Conservation (phyloP, 2,113 vertebrate species). For the Trematomus loennbergii region DNA sequence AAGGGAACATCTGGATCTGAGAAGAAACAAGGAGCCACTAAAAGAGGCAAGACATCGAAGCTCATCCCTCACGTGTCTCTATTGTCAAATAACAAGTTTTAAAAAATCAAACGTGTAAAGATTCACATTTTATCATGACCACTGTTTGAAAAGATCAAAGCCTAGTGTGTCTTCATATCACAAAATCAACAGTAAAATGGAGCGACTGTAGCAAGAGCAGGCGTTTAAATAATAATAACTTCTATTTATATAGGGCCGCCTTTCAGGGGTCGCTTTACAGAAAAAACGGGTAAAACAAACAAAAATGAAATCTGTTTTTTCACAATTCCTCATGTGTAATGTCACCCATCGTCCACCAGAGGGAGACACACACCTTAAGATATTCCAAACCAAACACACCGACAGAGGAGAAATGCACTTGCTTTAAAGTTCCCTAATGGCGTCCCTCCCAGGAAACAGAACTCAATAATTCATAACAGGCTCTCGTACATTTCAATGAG, state of each 20-base stretch:
- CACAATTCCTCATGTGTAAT: neutral
- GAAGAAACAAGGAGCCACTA: neutral
- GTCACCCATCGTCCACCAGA: constrained; percentile 49
- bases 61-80: neutral
- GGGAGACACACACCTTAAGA: constrained; percentile 53
- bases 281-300: too few species aligned
- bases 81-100: neutral
- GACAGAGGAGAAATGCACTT: constrained; percentile 23
- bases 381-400: neutral
- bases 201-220: neutral
- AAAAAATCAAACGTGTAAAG: neutral
- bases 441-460: constrained; percentile 51
- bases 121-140: neutral
- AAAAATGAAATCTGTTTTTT: too few species aligned
- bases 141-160: neutral
- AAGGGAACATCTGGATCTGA: constrained; percentile 16
- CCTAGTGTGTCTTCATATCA: neutral
- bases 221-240: neutral
- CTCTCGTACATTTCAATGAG: constrained; percentile 68
- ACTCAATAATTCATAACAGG: constrained; percentile 68
- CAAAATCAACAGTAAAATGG: neutral
- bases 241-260: neutral
- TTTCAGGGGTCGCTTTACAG: neutral
- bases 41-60: neutral
- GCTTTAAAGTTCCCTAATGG: constrained; percentile 42